Percentiles rank a stretch among this genome's conserved stretches.
Evolutionary conservation across 1,140 invertebrate genomes (phyloP).

Genomic region (Sitodiplosis mosellana): DNA sequence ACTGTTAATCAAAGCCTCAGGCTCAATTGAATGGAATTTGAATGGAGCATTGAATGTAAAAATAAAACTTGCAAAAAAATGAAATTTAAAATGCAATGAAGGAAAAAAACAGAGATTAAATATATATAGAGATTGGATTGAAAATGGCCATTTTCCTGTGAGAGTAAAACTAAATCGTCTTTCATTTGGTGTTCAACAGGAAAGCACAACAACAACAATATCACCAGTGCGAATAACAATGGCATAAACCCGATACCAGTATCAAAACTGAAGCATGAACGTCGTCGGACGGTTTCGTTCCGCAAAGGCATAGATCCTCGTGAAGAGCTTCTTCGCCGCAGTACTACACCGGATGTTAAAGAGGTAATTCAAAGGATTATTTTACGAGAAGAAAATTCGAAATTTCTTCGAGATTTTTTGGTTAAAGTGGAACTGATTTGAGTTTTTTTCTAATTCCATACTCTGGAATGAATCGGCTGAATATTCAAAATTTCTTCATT

Average conservation of each 20-base stretch:
- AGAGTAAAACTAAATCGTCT: not conserved
- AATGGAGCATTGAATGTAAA: too few relatives aligned
- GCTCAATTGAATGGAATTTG: too few relatives aligned
- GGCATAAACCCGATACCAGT: not conserved
- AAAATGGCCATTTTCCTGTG: slow-evolving; percentile 8
- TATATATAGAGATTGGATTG: too few relatives aligned
- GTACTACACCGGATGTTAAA: slow-evolving; percentile 26
- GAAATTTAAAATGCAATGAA: too few relatives aligned
- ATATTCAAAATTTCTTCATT: not conserved
- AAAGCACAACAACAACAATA: not conserved
- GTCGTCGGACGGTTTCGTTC: slow-evolving; percentile 26
- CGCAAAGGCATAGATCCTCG: slow-evolving; percentile 20
- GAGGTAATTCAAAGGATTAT: slow-evolving; percentile 20
- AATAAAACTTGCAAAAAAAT: too few relatives aligned
- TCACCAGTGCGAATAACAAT: not conserved
- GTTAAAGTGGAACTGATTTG: not conserved
- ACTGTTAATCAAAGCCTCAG: too few relatives aligned
- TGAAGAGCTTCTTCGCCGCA: slow-evolving; percentile 20
- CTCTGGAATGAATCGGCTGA: not conserved
- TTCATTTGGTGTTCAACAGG: not conserved
- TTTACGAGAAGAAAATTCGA: not conserved
- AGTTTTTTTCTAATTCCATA: not conserved
- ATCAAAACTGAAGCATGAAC: slow-evolving; percentile 18
- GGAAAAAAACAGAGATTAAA: too few relatives aligned
- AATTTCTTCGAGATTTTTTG: not conserved